These are phyloP conservation scores for Temnothorax rugatulus DNA, from an alignment of 2,888 invertebrate species.

Conservation along the genomic window DNA sequence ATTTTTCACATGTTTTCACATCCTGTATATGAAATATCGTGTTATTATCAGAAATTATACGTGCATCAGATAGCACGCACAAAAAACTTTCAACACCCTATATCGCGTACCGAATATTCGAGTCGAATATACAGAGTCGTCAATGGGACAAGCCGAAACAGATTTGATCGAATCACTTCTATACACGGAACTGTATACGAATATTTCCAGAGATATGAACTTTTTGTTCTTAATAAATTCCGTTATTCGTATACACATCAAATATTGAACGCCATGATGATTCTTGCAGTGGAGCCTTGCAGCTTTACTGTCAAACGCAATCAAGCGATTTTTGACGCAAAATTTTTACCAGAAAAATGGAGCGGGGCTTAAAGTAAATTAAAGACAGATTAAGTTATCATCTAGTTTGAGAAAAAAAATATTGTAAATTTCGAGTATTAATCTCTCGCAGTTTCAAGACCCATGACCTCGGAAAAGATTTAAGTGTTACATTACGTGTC, in stretches of 20 bases:
- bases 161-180: conserved; percentile 31
- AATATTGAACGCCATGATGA: neutral
- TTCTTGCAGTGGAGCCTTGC: neutral
- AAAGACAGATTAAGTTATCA: conserved; percentile 3
- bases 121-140: neutral
- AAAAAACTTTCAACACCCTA: conserved; percentile 13
- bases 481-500: conserved; percentile 7
- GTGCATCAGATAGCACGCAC: neutral
- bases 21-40: neutral
- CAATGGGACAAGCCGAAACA: conserved; percentile 10
- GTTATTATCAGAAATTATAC: conserved; percentile 17
- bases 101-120: conserved; percentile 20
- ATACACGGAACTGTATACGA: neutral
- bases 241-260: neutral
- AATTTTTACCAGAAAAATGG: neutral
- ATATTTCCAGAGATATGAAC: conserved; percentile 17
- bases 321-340: neutral
- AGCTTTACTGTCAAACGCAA: neutral
- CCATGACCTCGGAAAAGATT: conserved; percentile 8
- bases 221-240: conserved; percentile 37
- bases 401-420: neutral
- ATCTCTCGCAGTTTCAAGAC: neutral
- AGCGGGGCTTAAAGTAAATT: neutral
- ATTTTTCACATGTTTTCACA: neutral
- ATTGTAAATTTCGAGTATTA: neutral